Base-by-base conservation (phyloP, 2,888 invertebrate species). In the Habrosyne pyritoides region DNA sequence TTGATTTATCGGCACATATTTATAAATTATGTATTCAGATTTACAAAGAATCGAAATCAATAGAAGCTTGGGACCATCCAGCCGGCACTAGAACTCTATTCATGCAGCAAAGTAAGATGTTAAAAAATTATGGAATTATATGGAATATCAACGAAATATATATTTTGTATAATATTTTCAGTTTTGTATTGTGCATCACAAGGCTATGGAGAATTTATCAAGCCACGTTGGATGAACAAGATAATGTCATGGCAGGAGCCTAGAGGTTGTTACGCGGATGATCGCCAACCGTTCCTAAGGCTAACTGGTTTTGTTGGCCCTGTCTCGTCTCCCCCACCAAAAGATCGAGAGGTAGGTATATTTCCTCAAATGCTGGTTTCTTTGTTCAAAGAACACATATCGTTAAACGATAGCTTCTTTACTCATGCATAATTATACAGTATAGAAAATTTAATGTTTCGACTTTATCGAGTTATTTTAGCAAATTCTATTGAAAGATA, bases 191-290 rank as follows among this genome's bases (percentile, higher is more conserved):
- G 92, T 66, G 77, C 89, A 1, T 72, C 83, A 14, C 91, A 91
- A 81, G 92, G 92, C 0, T 91, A 91, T 54, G 92, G 92, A 3
- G 92, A 92, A 61, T 92, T 92, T 50, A 89, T 92, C 64, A 92
- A 92, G 54, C 92, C 92, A 1, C 82, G 92, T 1, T 92, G 92
- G 92, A 87, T 91, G 88, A 91, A 92, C 64, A 90, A 87, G 66
- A 81, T 92, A 8, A 70, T 92, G 57, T 79, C 89, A 0, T 92
- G 92, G 92, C 92, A 92, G 69, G 89, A 91, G 56, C 88, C 91
- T 0, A 85, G 77, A 42, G 92, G 92, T 0, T 92, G 92, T 66
- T 92, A 84, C 54, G 77, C 91, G 0, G 92, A 92, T 63, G 90
- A 91, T 36, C 79, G 92, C 2, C 87, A 86, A 53, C 77, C 88